Conservation (phyloP, 2,888 invertebrate species). For the Andricus quercusramuli region DNA sequence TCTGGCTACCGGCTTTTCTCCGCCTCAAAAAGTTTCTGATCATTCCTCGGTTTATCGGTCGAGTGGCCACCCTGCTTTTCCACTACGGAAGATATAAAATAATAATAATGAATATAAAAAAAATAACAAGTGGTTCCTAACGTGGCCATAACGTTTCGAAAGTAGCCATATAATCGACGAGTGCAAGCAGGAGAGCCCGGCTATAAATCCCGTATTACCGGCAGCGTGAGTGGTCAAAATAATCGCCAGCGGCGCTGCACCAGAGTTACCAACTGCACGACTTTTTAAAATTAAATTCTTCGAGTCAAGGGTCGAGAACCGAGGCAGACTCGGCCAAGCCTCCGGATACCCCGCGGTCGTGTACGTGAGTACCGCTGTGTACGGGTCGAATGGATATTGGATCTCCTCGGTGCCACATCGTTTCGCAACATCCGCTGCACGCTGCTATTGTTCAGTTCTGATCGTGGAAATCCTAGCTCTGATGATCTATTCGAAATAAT, state of each 20-base stretch:
- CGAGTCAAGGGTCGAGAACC: conserved; percentile 60
- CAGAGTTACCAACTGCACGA: conserved; percentile 60
- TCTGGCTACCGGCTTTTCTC: too few species aligned
- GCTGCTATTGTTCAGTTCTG: not conserved
- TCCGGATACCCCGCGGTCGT: conserved; percentile 22
- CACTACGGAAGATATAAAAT: not conserved
- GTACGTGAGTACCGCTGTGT: not conserved
- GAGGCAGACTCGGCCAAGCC: conserved; percentile 49
- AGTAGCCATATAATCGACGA: conserved; percentile 58
- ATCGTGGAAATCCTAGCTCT: not conserved
- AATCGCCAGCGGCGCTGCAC: conserved; percentile 59
- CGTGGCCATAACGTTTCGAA: conserved; percentile 52
- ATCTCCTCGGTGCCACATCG: not conserved
- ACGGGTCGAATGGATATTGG: conserved; percentile 7
- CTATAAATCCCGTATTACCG: conserved; percentile 58
- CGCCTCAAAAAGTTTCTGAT: not conserved
- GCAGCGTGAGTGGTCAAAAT: conserved; percentile 39
- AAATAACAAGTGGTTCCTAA: not conserved
- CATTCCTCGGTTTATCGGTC: not conserved
- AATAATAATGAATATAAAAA: not conserved
- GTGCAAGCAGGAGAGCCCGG: conserved; percentile 51
- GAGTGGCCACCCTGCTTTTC: not conserved
- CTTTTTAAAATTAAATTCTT: conserved; percentile 63
- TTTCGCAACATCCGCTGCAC: conserved; percentile 8
- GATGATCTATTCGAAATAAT: not conserved